These are phyloP conservation scores for Ascidia mentula DNA, from an alignment of 23 tunicate genomes.

Conservation along the genomic window DNA sequence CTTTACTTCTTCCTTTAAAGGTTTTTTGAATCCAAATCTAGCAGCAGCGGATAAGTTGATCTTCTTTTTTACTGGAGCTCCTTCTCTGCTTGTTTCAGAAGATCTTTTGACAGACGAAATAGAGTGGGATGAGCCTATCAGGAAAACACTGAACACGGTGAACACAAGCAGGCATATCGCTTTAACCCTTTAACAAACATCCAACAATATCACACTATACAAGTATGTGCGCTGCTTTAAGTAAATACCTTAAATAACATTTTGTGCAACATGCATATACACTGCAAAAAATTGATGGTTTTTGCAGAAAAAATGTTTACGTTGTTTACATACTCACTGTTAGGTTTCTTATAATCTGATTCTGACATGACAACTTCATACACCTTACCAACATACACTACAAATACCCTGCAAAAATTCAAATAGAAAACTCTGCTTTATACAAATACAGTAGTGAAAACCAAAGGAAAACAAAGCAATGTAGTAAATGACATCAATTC, in stretches of 20 bases:
- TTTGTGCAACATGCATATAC: too few relatives aligned
- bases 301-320: neutral
- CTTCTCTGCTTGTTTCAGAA: conserved; percentile 22
- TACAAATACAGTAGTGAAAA: too few relatives aligned
- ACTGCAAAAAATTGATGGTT: too few relatives aligned
- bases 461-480: neutral
- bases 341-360: neutral
- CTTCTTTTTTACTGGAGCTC: conserved; percentile 27
- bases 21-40: neutral
- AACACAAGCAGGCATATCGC: neutral
- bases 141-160: conserved; percentile 42
- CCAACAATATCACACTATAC: too few relatives aligned
- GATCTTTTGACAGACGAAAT: conserved; percentile 43
- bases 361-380: neutral
- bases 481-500: neutral
- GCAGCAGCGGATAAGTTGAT: conserved; percentile 18
- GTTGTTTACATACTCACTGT: too few relatives aligned
- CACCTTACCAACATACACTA: neutral
- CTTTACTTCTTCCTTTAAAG: neutral
- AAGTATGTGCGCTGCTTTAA: too few relatives aligned
- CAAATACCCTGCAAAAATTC: too few relatives aligned
- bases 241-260: too few relatives aligned
- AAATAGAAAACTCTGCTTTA: too few relatives aligned
- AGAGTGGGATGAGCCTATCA: conserved; percentile 35
- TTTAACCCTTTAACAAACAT: neutral